Base-by-base conservation (phyloP, 1,140 invertebrate species). In the Linepithema humile region DNA sequence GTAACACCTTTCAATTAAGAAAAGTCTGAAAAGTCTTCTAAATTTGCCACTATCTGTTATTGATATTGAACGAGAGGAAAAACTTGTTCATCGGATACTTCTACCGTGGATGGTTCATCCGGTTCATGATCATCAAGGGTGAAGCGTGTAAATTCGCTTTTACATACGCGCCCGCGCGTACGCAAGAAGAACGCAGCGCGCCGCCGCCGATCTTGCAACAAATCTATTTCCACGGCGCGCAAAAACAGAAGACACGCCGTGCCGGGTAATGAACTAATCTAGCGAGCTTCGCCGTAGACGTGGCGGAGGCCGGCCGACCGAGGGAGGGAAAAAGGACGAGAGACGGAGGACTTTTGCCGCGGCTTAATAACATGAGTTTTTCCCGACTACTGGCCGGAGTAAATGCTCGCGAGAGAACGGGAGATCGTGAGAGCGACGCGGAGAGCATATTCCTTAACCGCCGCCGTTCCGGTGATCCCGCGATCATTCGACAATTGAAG, bases 211-310 rank as follows among this genome's bases (percentile, higher is more conserved):
- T 90, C 88, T 90, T 88, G 87, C 91, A 91, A 91, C 91, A 91
- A 91, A 91, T 91, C 91, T 91, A 91, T 91, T 91, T 91, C 84
- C 88, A 91, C 85, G 84, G 50, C 15, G 62, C 57, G 87, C 85
- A 91, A 91, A 91, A 91, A 91, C 89, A 59, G 85, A 90, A 91
- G 89, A 91, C 89, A 91, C 86, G 89, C 86, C 86, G 85, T 57
- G 84, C 85, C 83, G 85, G 86, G 83, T 91, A 91, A 91, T 91
- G 91, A 91, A 91, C 91, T 91, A 91, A 91, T 91, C 91, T 91
- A 87, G 88, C 85, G 57, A 85, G 88, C 70, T 77, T 78, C 75
- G 74, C 48, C 59, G 73, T n/a, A 35, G 40, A 73, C 74, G 59
- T 60, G 80, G 57, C 59, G 60, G 75, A 73, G 65, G 59, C 73